Conservation (phyloP, 2,113 vertebrate genomes). For the Coptodon bakossiorum region DNA sequence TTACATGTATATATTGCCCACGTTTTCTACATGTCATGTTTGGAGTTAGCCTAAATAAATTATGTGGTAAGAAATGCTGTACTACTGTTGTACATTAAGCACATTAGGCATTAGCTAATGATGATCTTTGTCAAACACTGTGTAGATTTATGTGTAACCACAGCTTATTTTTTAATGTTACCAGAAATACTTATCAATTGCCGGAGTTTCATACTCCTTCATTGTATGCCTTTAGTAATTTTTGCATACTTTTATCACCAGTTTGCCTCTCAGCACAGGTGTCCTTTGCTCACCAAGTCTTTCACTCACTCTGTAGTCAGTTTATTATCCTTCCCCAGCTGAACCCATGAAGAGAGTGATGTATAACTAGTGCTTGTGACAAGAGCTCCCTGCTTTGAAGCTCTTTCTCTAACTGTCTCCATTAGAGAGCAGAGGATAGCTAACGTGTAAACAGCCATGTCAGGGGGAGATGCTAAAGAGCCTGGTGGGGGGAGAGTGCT, state of each 20-base stretch:
- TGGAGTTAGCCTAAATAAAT: not conserved
- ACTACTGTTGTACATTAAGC: conserved; percentile 28
- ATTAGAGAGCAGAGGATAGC: conserved; percentile 44
- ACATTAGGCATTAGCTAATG: conserved; percentile 13
- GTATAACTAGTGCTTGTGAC: conserved; percentile 35
- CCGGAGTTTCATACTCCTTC: not conserved
- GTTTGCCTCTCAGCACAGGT: not conserved
- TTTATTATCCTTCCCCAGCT: conserved; percentile 3
- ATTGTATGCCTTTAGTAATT: not conserved
- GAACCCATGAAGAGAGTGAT: conserved; percentile 41
- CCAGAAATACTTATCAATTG: not conserved
- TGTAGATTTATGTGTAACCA: not conserved
- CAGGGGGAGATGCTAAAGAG: conserved; percentile 50
- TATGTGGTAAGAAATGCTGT: not conserved
- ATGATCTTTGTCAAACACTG: conserved; percentile 3
- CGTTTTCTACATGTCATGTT: not conserved
- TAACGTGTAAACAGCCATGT: conserved; percentile 58
- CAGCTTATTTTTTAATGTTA: not conserved
- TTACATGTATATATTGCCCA: not conserved
- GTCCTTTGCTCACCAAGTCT: not conserved
- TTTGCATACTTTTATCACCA: not conserved
- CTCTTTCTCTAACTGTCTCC: conserved; percentile 46
- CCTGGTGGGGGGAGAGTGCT: conserved; percentile 30
- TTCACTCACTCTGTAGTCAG: not conserved
- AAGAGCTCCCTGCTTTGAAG: conserved; percentile 36